Conservation (phyloP, 2,797 vertebrate genomes). For the Arrhamphus sclerolepis region DNA sequence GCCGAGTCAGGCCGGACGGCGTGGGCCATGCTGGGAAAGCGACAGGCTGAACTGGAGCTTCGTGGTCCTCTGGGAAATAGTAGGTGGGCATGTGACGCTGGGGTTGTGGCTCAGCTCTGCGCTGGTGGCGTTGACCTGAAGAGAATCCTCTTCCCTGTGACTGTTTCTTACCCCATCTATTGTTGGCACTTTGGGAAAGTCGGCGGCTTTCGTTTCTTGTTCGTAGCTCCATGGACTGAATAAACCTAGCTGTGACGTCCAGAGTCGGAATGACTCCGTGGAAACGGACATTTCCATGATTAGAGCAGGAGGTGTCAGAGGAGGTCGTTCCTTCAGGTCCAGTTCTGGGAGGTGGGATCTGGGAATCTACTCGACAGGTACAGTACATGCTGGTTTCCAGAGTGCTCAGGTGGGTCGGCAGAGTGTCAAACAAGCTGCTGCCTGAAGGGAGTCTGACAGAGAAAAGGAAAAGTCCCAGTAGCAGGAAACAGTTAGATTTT, state of each 20-base stretch:
- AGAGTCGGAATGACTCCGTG: conserved; percentile 83
- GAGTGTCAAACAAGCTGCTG: conserved; percentile 86
- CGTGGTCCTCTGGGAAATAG: conserved; percentile 90
- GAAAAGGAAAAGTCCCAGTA: not conserved
- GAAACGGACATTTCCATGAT: conserved; percentile 64
- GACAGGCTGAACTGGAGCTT: conserved; percentile 52
- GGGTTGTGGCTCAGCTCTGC: conserved; percentile 69
- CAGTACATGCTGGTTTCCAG: conserved; percentile 75
- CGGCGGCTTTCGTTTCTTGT: conserved; percentile 54
- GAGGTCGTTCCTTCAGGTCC: conserved; percentile 40
- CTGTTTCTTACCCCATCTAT: not conserved
- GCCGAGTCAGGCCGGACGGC: conserved; percentile 81
- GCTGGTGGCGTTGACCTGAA: conserved; percentile 19
- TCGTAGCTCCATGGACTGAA: conserved; percentile 64
- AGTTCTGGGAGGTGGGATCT: conserved; percentile 49
- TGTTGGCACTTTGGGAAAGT: conserved; percentile 14
- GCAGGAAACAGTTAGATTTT: not conserved
- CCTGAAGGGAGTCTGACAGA: conserved; percentile 75
- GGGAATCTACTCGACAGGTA: conserved; percentile 70
- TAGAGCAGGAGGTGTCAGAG: conserved; percentile 74
- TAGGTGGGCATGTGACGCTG: conserved; percentile 80
- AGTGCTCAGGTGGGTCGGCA: conserved; percentile 56
- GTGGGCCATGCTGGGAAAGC: conserved; percentile 82
- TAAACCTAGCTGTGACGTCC: conserved; percentile 86
- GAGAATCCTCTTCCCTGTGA: conserved; percentile 2